Evolutionary conservation across 1,140 invertebrate genomes (phyloP), one percentile per base, ranked within the genome.

Genomic region (Drosophila dunni): DNA sequence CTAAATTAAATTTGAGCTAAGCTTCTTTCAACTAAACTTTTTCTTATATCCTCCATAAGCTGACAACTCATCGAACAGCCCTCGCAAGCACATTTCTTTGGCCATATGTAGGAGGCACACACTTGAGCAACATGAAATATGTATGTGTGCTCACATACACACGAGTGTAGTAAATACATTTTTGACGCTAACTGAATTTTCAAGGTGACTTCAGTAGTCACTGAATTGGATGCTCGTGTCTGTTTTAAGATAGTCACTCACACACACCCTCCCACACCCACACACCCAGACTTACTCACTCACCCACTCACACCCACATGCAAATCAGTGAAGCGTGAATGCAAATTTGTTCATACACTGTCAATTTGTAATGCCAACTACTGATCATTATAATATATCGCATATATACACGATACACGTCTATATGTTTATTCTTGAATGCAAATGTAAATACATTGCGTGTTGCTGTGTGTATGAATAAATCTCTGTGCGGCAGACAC

Each of bases 341-440:
- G 79, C 76, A 86, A 88, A 86, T 86, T 61, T 65, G 68, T 78
- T 86, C 66, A 83, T 79, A 86, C 82, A 74, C 2, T 51, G 66
- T 42, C 63, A 78, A 46, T 61, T 75, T 56, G 33, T 54, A 75
- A 63, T 67, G 82, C 70, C 78, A 86, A 85, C 82, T 86, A 83
- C 60, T 74, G 79, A 83, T 86, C 79, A 86, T 88, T 83, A 81
- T 50, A 72, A 57, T 54, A 67, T 11, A 40, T 6, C 51, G 67
- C 74, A 69, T 38, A 45, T 7, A 48, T 36, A 20, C 2, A 15
- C 13, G 8, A 45, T 46, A 45, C 5, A 46, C 69, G 56, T 74
- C 36, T 75, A 57, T 45, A 34, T 57, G 33, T 63, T 17, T 54
- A 48, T 44, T 29, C 44, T 34, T 46, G 44, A 40, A 11, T 42